Conservation (phyloP, 53 echinoderm and acorn worm genomes). For the Crossaster papposus region DNA sequence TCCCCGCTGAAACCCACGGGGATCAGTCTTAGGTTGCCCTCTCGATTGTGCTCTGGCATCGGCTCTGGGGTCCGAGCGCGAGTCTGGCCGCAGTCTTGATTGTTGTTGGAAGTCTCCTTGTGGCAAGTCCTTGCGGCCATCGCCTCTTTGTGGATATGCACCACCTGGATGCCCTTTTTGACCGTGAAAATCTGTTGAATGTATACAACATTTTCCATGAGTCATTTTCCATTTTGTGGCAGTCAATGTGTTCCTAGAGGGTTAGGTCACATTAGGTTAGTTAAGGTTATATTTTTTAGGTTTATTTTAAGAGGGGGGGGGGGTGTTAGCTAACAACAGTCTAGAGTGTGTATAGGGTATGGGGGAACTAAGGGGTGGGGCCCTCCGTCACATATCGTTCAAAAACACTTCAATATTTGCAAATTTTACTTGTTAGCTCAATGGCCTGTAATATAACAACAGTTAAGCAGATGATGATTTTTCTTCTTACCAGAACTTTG, state of each 20-base stretch:
- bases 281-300: too few species aligned
- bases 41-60: not conserved
- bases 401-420: too few species aligned
- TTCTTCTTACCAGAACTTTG: not conserved
- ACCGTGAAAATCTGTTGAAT: conserved; percentile 28
- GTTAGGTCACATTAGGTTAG: too few species aligned
- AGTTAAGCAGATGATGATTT: not conserved
- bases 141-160: conserved; percentile 4
- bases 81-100: conserved; percentile 22
- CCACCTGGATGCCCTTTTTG: conserved; percentile 13
- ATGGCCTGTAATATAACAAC: too few species aligned
- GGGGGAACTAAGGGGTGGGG: too few species aligned
- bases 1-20: conserved; percentile 26
- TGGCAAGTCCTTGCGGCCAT: conserved; percentile 14
- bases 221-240: too few species aligned
- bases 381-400: too few species aligned
- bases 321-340: too few species aligned
- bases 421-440: too few species aligned
- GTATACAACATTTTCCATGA: not conserved
- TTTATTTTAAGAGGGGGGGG: too few species aligned
- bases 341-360: too few species aligned
- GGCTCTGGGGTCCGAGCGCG: conserved; percentile 36
- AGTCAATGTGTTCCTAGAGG: too few species aligned
- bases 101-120: conserved; percentile 6
- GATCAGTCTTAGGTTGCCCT: conserved; percentile 5